phyloP scores from a whole-genome alignment of 2,888 invertebrate species.

The Psylliodes chrysocephalus region DNA sequence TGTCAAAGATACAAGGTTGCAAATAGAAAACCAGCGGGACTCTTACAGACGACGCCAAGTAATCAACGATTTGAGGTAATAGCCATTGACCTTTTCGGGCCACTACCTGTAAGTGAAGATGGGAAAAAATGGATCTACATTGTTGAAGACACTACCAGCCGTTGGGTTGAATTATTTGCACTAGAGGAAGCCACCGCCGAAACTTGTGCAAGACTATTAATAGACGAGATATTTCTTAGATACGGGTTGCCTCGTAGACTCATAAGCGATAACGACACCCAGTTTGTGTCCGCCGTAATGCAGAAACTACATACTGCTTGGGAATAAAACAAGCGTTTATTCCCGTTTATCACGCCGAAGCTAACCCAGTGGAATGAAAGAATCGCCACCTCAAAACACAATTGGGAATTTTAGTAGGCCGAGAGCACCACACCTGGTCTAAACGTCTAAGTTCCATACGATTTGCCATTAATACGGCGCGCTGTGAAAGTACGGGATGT shows the following conservation, averaged over 20 bases:
- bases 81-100: slow-evolving; percentile 51
- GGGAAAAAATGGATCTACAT: too few species aligned
- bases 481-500: too few species aligned
- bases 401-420: too few species aligned
- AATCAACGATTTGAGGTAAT: slow-evolving; percentile 49
- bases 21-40: slow-evolving; percentile 30
- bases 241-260: slow-evolving; percentile 55
- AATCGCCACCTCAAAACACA: too few species aligned
- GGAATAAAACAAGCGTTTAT: slow-evolving; percentile 50
- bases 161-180: slow-evolving; percentile 49
- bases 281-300: slow-evolving; percentile 55
- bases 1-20: slow-evolving; percentile 30
- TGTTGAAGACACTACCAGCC: too few species aligned
- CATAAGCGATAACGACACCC: slow-evolving; percentile 57
- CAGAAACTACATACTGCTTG: slow-evolving; percentile 52
- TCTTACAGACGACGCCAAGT: slow-evolving; percentile 38
- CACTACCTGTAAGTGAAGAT: slow-evolving; percentile 48
- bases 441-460: too few species aligned
- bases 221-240: slow-evolving; percentile 50
- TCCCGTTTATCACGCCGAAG: slow-evolving; percentile 46
- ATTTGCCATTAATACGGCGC: too few species aligned
- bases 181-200: slow-evolving; percentile 35
- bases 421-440: too few species aligned
- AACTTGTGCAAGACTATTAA: slow-evolving; percentile 43
- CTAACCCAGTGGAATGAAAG: slow-evolving; percentile 42